These are phyloP conservation scores for Polydrusus tereticollis DNA, from an alignment of 2,888 invertebrate species.

Conservation along the genomic window DNA sequence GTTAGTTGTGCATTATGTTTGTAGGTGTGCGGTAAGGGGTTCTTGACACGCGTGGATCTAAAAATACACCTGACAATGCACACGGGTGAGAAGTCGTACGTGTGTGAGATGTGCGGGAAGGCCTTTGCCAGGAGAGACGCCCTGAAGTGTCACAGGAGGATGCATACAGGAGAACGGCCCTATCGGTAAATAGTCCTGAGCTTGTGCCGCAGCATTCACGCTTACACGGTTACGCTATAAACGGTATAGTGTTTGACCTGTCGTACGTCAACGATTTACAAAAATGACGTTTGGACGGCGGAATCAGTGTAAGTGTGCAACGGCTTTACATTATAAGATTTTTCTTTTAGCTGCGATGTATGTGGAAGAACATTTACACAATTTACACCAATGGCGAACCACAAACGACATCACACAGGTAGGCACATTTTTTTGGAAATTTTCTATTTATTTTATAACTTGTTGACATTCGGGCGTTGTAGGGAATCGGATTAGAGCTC, in stretches of 20 bases:
- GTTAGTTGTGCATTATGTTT: slow-evolving; percentile 28
- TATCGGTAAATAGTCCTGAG: slow-evolving; percentile 63
- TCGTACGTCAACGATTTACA: no score
- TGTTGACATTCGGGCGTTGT: no score
- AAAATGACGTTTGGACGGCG: no score
- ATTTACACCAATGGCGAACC: slow-evolving; percentile 76
- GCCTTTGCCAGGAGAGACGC: slow-evolving; percentile 74
- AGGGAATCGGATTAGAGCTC: no score
- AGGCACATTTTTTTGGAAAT: neutral
- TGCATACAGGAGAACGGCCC: slow-evolving; percentile 73
- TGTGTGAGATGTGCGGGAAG: slow-evolving; percentile 74
- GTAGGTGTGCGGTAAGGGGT: slow-evolving; percentile 71
- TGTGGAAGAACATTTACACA: slow-evolving; percentile 76
- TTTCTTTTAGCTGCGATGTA: slow-evolving; percentile 68
- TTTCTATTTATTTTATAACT: neutral
- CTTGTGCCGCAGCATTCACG: no score
- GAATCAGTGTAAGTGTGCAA: no score
- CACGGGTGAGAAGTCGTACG: slow-evolving; percentile 74
- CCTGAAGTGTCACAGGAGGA: slow-evolving; percentile 71
- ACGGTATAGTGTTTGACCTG: no score
- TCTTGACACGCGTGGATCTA: slow-evolving; percentile 72
- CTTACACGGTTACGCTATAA: no score
- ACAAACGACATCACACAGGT: slow-evolving; percentile 73
- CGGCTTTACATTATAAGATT: neutral
- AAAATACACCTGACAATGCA: slow-evolving; percentile 74